Conservation (phyloP, 2,113 vertebrate species). For the Fulmarus glacialis region DNA sequence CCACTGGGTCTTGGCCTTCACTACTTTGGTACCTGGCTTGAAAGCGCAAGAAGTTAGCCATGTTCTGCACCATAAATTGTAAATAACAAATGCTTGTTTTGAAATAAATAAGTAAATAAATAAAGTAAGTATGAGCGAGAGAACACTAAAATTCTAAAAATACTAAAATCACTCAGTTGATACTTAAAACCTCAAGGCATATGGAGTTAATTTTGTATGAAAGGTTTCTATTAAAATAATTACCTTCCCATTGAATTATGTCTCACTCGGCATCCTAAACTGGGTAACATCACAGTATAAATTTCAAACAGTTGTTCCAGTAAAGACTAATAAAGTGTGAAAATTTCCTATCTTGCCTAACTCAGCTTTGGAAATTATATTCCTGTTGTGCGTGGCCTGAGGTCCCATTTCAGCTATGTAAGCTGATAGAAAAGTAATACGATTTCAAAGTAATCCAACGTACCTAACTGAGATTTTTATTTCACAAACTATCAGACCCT, state of each 20-base stretch:
- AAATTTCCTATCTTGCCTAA: slow-evolving; percentile 47
- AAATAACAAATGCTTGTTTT: background rate
- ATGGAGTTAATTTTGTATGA: slow-evolving; percentile 11
- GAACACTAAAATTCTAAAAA: slow-evolving; percentile 8
- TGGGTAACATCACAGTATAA: slow-evolving; percentile 32
- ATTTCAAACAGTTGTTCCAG: slow-evolving; percentile 59
- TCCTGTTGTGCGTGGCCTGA: slow-evolving; percentile 55
- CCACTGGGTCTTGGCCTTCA: background rate
- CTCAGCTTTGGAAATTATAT: background rate
- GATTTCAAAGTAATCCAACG: slow-evolving; percentile 44
- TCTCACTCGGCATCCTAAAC: slow-evolving; percentile 33
- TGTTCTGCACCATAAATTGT: background rate
- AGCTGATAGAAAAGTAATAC: slow-evolving; percentile 32
- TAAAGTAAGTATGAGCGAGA: background rate
- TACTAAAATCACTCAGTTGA: background rate
- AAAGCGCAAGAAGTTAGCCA: background rate
- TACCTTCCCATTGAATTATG: slow-evolving; percentile 41
- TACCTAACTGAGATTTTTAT: slow-evolving; percentile 39
- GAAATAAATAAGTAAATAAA: background rate
- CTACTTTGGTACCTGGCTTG: background rate
- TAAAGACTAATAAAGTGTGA: slow-evolving; percentile 58
- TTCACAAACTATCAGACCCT: background rate
- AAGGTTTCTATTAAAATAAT: slow-evolving; percentile 50
- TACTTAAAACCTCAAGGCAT: background rate
- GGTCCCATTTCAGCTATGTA: slow-evolving; percentile 4